A percentile compares a stretch with the other conserved stretches of the same genome.
Conservation (phyloP, 2,797 vertebrate species). For the Cuniculus paca region DNA sequence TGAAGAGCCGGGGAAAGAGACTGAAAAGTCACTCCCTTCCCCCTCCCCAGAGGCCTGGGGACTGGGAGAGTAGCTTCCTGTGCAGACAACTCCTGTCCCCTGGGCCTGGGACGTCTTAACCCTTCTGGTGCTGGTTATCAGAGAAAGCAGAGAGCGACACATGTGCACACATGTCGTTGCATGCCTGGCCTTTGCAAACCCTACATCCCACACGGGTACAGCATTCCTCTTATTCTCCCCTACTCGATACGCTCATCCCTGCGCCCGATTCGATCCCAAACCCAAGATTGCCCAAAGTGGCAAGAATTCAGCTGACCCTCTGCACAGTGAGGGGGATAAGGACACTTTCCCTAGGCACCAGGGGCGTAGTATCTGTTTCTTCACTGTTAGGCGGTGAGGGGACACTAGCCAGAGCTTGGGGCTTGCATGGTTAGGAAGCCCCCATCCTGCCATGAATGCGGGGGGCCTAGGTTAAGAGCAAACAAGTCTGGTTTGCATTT, state of each 20-base stretch:
- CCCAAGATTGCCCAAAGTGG: not conserved
- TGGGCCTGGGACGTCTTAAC: constrained; percentile 71
- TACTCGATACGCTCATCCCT: not conserved
- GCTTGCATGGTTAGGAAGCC: not conserved
- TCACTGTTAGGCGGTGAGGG: not conserved
- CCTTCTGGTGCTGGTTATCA: constrained; percentile 69
- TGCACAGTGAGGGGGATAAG: not conserved
- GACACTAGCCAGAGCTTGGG: not conserved
- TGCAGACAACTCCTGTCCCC: constrained; percentile 55
- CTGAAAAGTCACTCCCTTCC: constrained; percentile 48
- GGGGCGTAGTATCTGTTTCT: not conserved
- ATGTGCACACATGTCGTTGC: not conserved
- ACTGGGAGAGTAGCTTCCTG: constrained; percentile 79
- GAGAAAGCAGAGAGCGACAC: not conserved
- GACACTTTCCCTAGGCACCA: not conserved
- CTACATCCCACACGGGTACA: not conserved
- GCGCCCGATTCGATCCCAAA: not conserved
- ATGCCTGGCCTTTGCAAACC: not conserved
- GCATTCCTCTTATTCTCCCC: not conserved
- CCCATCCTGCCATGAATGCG: not conserved
- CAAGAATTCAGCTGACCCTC: not conserved
- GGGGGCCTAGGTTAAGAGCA: not conserved
- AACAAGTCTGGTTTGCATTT: not conserved
- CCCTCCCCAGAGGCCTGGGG: constrained; percentile 67
- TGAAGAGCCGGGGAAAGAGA: constrained; percentile 83